Evolutionary conservation across 2,113 vertebrate species (phyloP), one percentile per base, ranked within the genome.

Genomic region (Eulacestoma nigropectus): DNA sequence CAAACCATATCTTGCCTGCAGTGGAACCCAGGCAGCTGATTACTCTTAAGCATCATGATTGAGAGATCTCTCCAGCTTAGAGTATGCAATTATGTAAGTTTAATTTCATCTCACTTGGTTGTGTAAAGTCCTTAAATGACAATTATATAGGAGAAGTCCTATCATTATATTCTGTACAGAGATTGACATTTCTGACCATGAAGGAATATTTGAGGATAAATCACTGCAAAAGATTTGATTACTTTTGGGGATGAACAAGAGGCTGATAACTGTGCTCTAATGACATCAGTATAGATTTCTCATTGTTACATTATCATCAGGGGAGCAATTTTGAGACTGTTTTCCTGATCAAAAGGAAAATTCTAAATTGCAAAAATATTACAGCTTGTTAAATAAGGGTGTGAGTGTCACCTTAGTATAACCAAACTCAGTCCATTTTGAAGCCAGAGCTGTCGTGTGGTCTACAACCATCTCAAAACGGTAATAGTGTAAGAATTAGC

Each of bases 341-440:
- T 97, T 94, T 84, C 29, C 67, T 4, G 5, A 95, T 94, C 84
- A 94, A 96, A 98, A 92, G 42, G 63, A 95, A 96, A 95, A 89
- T 84, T 83, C 92, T 69, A 73, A 96, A 91, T 83, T 78, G 59
- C 20, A 83, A 90, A 95, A 95, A 65, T 95, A 85, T 87, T 84
- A 84, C n/a, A 62, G 19, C 49, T 75, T 2, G 0, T 94, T 95
- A 96, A 95, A 86, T 73, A 93, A 84, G 19, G 55, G 72, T 70
- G 30, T 62, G 84, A 93, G 56, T 91, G 64, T 88, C 41, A 80
- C n/a, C 95, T 95, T 86, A 81, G 78, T 60, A 87, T 46, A 88
- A 63, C 39, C 33, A 90, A 87, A 90, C 83, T 87, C 82, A 79
- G 72, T 79, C 77, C 11, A 65, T 90, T 96, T 96, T 87, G 77